Evolutionary conservation across 64 coral and sea anemone species (phyloP), one percentile per base, ranked within the genome.

Genomic region (Stichodactyla mertensii): DNA sequence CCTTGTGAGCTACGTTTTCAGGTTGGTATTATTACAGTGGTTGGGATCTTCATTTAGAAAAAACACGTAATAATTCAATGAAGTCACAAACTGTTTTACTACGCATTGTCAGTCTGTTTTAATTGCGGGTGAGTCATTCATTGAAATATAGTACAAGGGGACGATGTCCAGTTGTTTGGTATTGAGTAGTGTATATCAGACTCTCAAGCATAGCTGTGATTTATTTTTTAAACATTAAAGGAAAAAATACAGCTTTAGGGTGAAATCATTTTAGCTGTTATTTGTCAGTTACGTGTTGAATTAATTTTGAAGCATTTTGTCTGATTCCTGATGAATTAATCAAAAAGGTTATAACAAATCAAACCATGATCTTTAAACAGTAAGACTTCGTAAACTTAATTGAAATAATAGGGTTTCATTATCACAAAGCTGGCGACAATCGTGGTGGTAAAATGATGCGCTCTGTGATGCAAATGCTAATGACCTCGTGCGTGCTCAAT

Each of bases 371-470:
- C 69, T 74, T 74, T 74, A 74, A 74, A 74, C 69, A 81, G 36
- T 81, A 81, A 53, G 78, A 52, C 53, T 81, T 81, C 78, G 51
- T 4, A 54, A 81, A 51, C 15, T 81, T 81, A 81, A 81, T 81
- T 81, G 78, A 52, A 53, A 55, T 81, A 81, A 81, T 55, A 81
- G 1, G 53, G 78, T 81, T 81, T 81, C 53, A 81, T 81, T 81
- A 81, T 81, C 78, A 81, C 53, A 81, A 81, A 81, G 78, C 78
- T 81, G 78, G 27, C 77, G 77, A 28, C 77, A 51, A 79, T 79
- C 77, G 45, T 79, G 77, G 78, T 55, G 78, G 78, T 81, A 53
- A 81, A 81, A 52, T 81, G 78, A 81, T 81, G 78, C 78, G 45
- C 51, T 53, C 53, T 53, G 78, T 81, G 20, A 81, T 81, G 69